Evolutionary conservation across 2,113 vertebrate species (phyloP).

Genomic region (Nannospalax galili): DNA sequence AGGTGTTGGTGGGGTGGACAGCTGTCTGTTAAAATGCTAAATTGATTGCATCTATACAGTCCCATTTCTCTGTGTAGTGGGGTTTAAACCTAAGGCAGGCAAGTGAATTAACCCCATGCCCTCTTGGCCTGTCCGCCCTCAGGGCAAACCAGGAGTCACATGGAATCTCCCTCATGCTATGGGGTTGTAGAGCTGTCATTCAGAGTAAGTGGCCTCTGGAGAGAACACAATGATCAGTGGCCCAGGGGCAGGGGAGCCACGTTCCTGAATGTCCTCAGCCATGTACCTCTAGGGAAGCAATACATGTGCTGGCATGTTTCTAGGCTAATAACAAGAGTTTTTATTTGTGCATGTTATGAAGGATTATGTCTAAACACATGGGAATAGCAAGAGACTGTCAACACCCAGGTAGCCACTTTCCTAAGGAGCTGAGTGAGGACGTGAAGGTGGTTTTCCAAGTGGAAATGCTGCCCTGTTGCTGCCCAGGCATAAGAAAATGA

Average conservation of each 20-base stretch:
- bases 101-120: constrained; percentile 66
- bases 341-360: constrained; percentile 64
- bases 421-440: neutral
- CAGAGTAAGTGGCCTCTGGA: constrained; percentile 61
- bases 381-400: constrained; percentile 36
- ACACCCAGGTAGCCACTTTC: constrained; percentile 52
- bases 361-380: constrained; percentile 59
- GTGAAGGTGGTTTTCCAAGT: neutral
- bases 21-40: constrained; percentile 67
- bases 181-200: constrained; percentile 61
- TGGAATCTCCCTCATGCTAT: constrained; percentile 43
- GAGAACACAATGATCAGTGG: constrained; percentile 54
- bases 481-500: neutral
- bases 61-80: constrained; percentile 52
- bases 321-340: constrained; percentile 58
- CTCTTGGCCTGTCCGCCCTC: constrained; percentile 61
- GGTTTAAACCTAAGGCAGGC: constrained; percentile 66
- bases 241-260: neutral
- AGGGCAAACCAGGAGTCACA: constrained; percentile 68
- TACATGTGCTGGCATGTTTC: constrained; percentile 68
- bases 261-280: neutral
- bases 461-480: neutral
- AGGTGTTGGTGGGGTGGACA: neutral
- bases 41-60: constrained; percentile 47
- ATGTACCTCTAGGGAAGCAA: neutral